phyloP scores from a whole-genome alignment of 1,140 invertebrate genomes.

The Zaprionus ghesquierei region DNA sequence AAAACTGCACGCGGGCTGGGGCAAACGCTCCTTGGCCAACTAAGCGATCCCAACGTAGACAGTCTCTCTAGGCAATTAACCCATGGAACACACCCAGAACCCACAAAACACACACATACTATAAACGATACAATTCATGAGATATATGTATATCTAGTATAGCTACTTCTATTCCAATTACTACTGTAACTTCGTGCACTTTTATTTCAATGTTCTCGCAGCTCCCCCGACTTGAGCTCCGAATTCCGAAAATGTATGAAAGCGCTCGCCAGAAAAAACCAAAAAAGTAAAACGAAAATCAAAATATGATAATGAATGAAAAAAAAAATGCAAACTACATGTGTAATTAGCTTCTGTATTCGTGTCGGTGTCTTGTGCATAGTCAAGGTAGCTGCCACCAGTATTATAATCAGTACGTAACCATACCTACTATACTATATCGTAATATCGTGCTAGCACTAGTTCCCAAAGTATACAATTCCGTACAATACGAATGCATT shows the following conservation, averaged over 20 bases:
- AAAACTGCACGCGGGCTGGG: slow-evolving; percentile 76
- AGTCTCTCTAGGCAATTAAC: slow-evolving; percentile 15
- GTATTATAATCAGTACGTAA: slow-evolving; percentile 29
- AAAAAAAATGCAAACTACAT: background rate
- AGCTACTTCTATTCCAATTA: background rate
- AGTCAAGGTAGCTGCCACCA: slow-evolving; percentile 18
- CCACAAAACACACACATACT: background rate
- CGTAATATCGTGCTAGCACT: background rate
- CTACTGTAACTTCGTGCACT: slow-evolving; percentile 7
- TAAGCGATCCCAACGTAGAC: slow-evolving; percentile 34
- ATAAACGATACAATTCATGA: background rate
- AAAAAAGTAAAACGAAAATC: slow-evolving; percentile 11
- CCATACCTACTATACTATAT: background rate
- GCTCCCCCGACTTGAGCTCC: slow-evolving; percentile 37
- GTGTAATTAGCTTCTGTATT: slow-evolving; percentile 15
- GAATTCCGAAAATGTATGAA: slow-evolving; percentile 82
- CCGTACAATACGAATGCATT: slow-evolving; percentile 13
- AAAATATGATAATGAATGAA: slow-evolving; percentile 1
- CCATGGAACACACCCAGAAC: slow-evolving; percentile 4
- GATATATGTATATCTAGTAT: background rate
- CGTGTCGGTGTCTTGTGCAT: slow-evolving; percentile 2
- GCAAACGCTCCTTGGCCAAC: slow-evolving; percentile 60
- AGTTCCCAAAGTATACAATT: slow-evolving; percentile 26
- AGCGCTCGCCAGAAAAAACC: slow-evolving; percentile 57
- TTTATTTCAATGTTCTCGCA: slow-evolving; percentile 27